Conservation (phyloP, 2,113 vertebrate species). For the Aegotheles bennettii region DNA sequence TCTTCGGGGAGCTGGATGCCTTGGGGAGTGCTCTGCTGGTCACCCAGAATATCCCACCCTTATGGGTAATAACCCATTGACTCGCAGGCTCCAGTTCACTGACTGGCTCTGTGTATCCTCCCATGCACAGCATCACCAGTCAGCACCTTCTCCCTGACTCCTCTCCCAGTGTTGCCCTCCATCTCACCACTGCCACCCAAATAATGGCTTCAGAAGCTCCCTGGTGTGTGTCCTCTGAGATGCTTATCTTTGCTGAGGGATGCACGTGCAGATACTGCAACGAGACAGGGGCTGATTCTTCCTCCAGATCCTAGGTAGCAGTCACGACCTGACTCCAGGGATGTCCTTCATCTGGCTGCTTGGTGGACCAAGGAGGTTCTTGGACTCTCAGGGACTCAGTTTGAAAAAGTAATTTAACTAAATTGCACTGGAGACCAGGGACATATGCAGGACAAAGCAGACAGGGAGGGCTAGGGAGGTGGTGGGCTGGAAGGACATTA, state of each 20-base stretch:
- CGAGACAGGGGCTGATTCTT: neutral
- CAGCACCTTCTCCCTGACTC: neutral
- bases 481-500: neutral
- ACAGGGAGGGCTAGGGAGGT: neutral
- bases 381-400: neutral
- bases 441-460: neutral
- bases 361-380: neutral
- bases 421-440: neutral
- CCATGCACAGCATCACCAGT: neutral
- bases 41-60: neutral
- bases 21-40: fast-evolving
- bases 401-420: neutral
- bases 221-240: neutral
- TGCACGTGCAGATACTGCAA: fast-evolving
- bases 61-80: fast-evolving
- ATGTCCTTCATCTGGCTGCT: neutral
- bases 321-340: neutral
- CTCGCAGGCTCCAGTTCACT: neutral
- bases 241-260: neutral
- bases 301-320: neutral
- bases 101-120: neutral
- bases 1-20: neutral
- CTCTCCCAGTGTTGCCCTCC: neutral
- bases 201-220: neutral
- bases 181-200: neutral